phyloP scores from a whole-genome alignment of 1,140 invertebrate species.

The Papilio glaucus region DNA sequence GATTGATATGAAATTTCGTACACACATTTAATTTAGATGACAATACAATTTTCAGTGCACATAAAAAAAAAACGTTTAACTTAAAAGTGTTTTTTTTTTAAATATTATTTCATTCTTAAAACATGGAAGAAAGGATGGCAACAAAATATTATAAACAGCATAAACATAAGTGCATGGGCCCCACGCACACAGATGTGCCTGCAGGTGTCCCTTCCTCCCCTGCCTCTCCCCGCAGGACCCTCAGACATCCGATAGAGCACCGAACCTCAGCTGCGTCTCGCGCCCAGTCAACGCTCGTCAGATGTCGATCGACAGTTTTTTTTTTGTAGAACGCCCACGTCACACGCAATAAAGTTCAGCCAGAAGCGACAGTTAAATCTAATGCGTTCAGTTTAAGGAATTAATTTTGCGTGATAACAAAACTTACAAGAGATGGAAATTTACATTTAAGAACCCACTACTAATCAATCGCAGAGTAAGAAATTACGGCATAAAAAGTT shows the following conservation, averaged over 20 bases:
- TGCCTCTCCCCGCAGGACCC: slow-evolving; percentile 42
- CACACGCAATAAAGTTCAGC: slow-evolving; percentile 47
- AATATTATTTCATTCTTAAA: no score
- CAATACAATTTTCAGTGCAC: no score
- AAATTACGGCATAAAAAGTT: no score
- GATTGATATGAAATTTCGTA: no score
- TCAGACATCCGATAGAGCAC: slow-evolving; percentile 60
- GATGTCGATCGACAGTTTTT: slow-evolving; percentile 69
- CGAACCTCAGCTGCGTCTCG: slow-evolving; percentile 60
- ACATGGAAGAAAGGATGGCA: neutral
- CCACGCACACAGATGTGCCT: slow-evolving; percentile 40
- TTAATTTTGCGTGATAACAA: slow-evolving; percentile 1
- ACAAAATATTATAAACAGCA: slow-evolving; percentile 13
- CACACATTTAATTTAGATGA: no score
- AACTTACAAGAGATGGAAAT: neutral
- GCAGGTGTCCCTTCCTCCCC: slow-evolving; percentile 51
- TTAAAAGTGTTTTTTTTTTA: no score
- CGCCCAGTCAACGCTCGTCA: slow-evolving; percentile 51
- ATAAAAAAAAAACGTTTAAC: no score
- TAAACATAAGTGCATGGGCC: slow-evolving; percentile 13
- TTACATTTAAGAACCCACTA: slow-evolving; percentile 1
- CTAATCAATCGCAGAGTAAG: neutral
- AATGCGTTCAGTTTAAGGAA: slow-evolving; percentile 14
- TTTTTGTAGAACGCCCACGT: slow-evolving; percentile 48
- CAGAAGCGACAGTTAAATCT: slow-evolving; percentile 30